Percentiles rank a stretch among this genome's conserved stretches.
Evolutionary conservation across 2,888 invertebrate genomes (phyloP).

Genomic region (Macrophya annulata): DNA sequence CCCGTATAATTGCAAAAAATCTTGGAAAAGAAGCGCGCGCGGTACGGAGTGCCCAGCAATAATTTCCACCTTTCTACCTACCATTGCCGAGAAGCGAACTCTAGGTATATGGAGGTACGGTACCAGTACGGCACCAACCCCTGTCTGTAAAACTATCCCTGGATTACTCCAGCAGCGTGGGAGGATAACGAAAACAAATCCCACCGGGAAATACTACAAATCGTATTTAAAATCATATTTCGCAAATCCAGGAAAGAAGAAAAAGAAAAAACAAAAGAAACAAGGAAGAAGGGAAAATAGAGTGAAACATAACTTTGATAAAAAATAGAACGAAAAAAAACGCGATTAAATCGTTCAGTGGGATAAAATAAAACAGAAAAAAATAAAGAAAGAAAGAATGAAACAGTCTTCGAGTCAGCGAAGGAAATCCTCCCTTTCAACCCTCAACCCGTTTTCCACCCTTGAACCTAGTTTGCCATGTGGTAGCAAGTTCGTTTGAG

Average conservation of each 20-base stretch:
- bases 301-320: neutral
- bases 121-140: neutral
- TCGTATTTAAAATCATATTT: slow-evolving; percentile 26
- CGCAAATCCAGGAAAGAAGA: neutral
- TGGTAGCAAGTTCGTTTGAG: slow-evolving; percentile 68
- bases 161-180: slow-evolving; percentile 15
- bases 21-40: slow-evolving; percentile 29
- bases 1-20: slow-evolving; percentile 47
- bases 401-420: slow-evolving; percentile 5
- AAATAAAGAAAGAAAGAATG: neutral
- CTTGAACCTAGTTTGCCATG: slow-evolving; percentile 60
- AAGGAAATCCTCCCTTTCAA: slow-evolving; percentile 12
- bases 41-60: slow-evolving; percentile 14
- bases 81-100: slow-evolving; percentile 32
- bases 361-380: neutral
- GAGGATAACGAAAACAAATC: slow-evolving; percentile 35
- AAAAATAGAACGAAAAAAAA: neutral
- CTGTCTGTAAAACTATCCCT: slow-evolving; percentile 21
- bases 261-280: neutral
- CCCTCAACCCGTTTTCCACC: slow-evolving; percentile 11
- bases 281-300: neutral
- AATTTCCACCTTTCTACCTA: slow-evolving; percentile 38
- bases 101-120: neutral
- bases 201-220: slow-evolving; percentile 21
- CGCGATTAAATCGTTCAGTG: neutral